These are phyloP conservation scores for Philereme vetulata DNA, from an alignment of 2,888 invertebrate genomes.

Conservation along the genomic window DNA sequence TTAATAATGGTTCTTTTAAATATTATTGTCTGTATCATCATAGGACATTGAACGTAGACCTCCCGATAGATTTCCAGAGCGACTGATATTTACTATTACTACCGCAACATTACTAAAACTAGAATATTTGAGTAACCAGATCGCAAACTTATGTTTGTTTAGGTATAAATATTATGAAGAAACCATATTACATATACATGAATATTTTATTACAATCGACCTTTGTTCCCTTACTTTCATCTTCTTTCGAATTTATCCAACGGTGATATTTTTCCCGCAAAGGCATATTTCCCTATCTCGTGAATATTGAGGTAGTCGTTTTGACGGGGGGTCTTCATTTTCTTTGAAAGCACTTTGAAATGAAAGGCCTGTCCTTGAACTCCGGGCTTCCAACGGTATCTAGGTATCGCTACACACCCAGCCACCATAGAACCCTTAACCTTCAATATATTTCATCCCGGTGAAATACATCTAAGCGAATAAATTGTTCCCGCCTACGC, in stretches of 20 bases:
- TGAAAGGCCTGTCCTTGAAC: slow-evolving; percentile 18
- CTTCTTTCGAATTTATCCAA: not conserved
- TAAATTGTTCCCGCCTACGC: slow-evolving; percentile 21
- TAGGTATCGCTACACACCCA: not conserved
- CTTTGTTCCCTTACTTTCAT: not conserved
- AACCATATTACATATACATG: too few species aligned
- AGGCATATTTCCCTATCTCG: not conserved
- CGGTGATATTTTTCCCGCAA: not conserved
- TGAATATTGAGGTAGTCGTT: not conserved
- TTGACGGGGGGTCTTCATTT: slow-evolving; percentile 4
- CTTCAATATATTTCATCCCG: slow-evolving; percentile 21
- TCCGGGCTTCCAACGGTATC: not conserved
- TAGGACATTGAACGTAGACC: too few species aligned
- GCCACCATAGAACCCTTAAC: slow-evolving; percentile 18
- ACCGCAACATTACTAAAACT: too few species aligned
- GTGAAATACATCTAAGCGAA: slow-evolving; percentile 18
- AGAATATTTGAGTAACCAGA: too few species aligned
- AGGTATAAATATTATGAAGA: too few species aligned
- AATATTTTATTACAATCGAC: too few species aligned
- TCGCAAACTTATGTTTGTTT: too few species aligned
- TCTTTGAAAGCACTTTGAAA: slow-evolving; percentile 8
- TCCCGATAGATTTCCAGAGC: too few species aligned
- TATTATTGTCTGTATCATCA: too few species aligned
- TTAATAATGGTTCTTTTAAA: too few species aligned
- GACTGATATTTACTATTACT: too few species aligned